Evolutionary conservation across 2,888 invertebrate genomes (phyloP), one percentile per base, ranked within the genome.

Genomic region (Blomia tropicalis): DNA sequence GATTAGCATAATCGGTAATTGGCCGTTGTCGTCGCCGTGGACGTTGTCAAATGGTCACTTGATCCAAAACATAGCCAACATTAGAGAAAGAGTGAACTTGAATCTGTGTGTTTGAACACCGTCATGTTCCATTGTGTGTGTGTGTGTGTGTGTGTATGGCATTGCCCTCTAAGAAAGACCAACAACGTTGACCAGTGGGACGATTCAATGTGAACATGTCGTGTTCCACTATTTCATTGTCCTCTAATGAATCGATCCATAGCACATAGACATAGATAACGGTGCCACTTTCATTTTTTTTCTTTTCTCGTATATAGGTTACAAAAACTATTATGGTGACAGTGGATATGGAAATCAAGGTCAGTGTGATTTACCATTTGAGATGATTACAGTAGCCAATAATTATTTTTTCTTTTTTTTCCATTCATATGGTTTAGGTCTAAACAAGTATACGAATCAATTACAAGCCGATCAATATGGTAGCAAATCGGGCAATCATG

Each of bases 271-370:
- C n/a, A n/a, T n/a, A n/a, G n/a, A n/a, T n/a, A n/a, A n/a, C n/a
- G n/a, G n/a, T n/a, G n/a, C n/a, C n/a, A n/a, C n/a, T n/a, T n/a
- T n/a, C n/a, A n/a, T n/a, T 36, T 7, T 11, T 2, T 30, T 14
- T 56, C 27, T 53, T 5, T 60, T 31, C 27, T 53, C 41, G 4
- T 11, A 54, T 19, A 22, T 62, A 62, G 62, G 62, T 41, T 58
- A 56, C 32, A 62, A 62, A 51, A 47, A 64, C 32, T 63, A 64
- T 36, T 64, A 64, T 23, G 62, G 62, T 27, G 64, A 64, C 19
- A 51, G 19, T 59, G 62, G 32, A 4, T 59, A 62, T 44, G 62
- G 59, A n/a, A 22, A 43, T 43, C 59, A 62, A 29, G 62, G 62
- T 62, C 29, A 25, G 43, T 61, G 19, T 56, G 5, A 7, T n/a